Percentiles rank a stretch among this genome's conserved stretches.
These are phyloP conservation scores for Asteroscopus sphinx DNA, from an alignment of 2,888 invertebrate species.

Conservation along the genomic window DNA sequence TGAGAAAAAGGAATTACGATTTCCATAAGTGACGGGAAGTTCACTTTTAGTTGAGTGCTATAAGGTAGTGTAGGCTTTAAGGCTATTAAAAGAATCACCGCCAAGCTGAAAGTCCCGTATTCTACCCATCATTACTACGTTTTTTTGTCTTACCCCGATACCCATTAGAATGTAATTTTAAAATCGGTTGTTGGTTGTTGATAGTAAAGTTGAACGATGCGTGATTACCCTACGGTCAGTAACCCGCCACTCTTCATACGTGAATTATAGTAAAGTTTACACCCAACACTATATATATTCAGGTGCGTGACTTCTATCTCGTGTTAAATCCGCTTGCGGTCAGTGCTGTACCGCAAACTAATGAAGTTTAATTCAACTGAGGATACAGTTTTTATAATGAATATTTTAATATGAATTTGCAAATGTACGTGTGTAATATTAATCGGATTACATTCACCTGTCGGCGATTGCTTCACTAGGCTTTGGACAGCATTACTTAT, in stretches of 20 bases:
- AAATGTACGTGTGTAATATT: slow-evolving; percentile 44
- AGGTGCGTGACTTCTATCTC: slow-evolving; percentile 27
- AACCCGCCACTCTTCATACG: slow-evolving; percentile 11
- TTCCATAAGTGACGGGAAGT: slow-evolving; percentile 14
- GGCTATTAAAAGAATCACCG: too few relatives aligned
- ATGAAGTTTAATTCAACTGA: slow-evolving; percentile 18
- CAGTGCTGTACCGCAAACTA: slow-evolving; percentile 13
- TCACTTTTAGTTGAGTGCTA: slow-evolving; percentile 1
- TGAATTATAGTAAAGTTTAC: slow-evolving; percentile 13
- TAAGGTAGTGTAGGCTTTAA: too few relatives aligned
- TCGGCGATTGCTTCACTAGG: slow-evolving; percentile 37
- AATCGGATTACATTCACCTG: slow-evolving; percentile 43
- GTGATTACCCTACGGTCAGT: slow-evolving; percentile 2
- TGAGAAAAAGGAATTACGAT: slow-evolving; percentile 18
- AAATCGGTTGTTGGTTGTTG: too few relatives aligned
- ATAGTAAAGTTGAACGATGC: slow-evolving; percentile 9
- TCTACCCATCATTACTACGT: too few relatives aligned
- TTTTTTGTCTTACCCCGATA: too few relatives aligned
- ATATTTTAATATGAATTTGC: slow-evolving; percentile 26
- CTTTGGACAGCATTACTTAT: slow-evolving; percentile 47
- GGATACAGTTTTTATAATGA: slow-evolving; percentile 36
- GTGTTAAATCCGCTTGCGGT: slow-evolving; percentile 20
- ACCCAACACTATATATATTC: slow-evolving; percentile 12
- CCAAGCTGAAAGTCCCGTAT: too few relatives aligned
- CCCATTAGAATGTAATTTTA: too few relatives aligned